Conservation (phyloP, 2,113 vertebrate species). For the Motacilla alba region DNA sequence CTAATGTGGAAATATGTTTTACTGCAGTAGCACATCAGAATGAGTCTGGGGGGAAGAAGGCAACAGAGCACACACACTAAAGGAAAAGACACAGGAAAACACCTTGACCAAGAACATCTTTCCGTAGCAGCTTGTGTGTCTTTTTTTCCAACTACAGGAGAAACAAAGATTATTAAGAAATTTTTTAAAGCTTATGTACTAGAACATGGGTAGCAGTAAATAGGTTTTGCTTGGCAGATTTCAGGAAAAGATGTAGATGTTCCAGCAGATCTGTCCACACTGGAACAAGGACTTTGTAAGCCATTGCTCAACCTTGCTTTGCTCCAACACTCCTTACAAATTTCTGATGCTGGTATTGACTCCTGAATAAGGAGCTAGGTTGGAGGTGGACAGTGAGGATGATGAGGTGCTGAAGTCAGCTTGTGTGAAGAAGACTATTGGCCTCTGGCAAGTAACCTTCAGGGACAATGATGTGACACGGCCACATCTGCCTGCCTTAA, state of each 20-base stretch:
- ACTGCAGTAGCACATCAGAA: background rate
- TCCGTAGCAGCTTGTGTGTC: background rate
- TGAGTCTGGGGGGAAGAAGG: fast-evolving
- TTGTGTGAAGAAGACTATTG: background rate
- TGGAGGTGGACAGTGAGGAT: background rate
- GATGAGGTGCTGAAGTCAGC: background rate
- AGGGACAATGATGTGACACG: background rate
- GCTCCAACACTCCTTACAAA: background rate
- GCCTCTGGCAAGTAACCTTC: background rate
- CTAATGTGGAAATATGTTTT: fast-evolving
- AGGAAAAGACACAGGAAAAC: background rate
- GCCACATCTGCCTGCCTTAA: background rate
- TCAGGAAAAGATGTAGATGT: background rate
- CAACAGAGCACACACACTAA: background rate
- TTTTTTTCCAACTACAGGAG: background rate
- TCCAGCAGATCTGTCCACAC: background rate
- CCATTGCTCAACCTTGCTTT: background rate
- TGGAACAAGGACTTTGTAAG: background rate
- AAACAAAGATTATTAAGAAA: background rate
- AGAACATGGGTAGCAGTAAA: background rate
- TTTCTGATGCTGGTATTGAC: fast-evolving
- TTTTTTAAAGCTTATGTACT: background rate
- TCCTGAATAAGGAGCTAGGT: background rate
- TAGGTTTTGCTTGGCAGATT: background rate
- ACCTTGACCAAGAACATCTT: background rate